Evolutionary conservation across 1,140 invertebrate genomes (phyloP).

Genomic region (Sycophaga agraensis): DNA sequence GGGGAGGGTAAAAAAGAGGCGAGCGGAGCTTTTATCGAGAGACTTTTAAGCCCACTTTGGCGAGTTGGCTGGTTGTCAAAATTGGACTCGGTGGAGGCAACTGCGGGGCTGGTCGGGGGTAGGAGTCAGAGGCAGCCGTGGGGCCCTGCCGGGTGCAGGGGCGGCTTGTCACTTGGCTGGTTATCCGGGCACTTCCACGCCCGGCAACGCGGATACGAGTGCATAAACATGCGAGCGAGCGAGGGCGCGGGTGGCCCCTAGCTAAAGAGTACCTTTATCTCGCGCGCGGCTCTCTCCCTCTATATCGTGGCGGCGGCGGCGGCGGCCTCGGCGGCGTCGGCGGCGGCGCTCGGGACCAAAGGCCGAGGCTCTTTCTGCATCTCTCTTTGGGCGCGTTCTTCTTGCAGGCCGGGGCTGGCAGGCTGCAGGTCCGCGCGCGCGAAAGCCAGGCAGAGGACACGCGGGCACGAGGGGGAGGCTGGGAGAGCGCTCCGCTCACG

Average conservation of each 20-base stretch:
- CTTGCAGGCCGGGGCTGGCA: too few species aligned
- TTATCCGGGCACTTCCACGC: conserved; percentile 58
- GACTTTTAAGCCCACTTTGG: conserved; percentile 57
- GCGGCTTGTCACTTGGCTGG: conserved; percentile 59
- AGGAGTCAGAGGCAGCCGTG: not conserved
- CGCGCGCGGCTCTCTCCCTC: conserved; percentile 36
- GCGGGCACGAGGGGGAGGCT: conserved; percentile 27
- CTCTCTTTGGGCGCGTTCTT: conserved; percentile 35
- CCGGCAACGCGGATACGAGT: conserved; percentile 57
- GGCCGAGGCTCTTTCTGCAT: not conserved
- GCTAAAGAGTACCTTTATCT: conserved; percentile 58
- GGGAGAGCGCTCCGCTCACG: conserved; percentile 46
- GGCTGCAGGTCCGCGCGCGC: conserved; percentile 32
- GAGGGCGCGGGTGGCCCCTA: conserved; percentile 42
- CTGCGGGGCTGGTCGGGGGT: conserved; percentile 12
- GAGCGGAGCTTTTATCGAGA: conserved; percentile 52
- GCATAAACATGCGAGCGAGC: conserved; percentile 58
- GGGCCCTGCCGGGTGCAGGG: conserved; percentile 28
- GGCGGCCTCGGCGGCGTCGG: too few species aligned
- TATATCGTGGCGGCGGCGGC: too few species aligned
- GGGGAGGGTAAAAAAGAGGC: conserved; percentile 10
- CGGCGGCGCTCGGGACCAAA: too few species aligned
- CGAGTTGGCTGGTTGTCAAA: conserved; percentile 59
- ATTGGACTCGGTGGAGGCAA: conserved; percentile 46
- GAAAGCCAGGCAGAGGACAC: conserved; percentile 33